Evolutionary conservation across 2,797 vertebrate genomes (phyloP).

Genomic region (Argya squamiceps): DNA sequence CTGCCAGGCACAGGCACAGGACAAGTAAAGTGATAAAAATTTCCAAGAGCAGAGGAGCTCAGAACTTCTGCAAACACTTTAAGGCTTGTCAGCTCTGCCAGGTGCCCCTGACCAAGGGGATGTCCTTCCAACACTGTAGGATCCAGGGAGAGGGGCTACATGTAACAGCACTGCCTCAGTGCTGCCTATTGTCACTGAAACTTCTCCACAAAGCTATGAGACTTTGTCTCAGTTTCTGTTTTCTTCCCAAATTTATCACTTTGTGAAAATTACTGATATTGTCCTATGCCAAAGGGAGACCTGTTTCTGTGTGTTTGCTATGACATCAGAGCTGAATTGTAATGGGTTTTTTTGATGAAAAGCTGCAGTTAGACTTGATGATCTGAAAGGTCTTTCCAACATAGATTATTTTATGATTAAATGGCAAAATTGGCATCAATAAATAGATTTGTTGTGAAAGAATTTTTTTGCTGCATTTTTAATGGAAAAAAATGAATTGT

Average conservation of each 20-base stretch:
- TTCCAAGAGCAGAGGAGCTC: neutral
- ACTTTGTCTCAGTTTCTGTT: neutral
- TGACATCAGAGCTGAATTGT: neutral
- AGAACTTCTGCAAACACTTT: neutral
- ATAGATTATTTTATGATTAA: neutral
- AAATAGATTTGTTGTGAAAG: neutral
- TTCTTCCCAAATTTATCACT: neutral
- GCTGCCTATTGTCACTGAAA: neutral
- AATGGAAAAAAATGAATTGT: neutral
- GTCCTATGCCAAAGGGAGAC: neutral
- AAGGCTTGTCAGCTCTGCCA: neutral
- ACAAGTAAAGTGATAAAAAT: neutral
- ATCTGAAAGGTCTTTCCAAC: neutral
- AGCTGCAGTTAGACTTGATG: neutral
- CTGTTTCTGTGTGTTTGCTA: neutral
- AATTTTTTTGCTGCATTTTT: neutral
- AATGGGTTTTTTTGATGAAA: neutral
- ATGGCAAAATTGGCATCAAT: neutral
- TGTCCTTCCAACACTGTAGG: neutral
- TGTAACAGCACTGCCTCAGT: rapidly evolving
- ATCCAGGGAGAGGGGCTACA: neutral
- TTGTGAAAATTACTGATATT: neutral
- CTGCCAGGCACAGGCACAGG: neutral
- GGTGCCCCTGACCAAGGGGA: neutral
- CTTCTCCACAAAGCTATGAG: neutral